These are phyloP conservation scores for Eolophus roseicapilla DNA, from an alignment of 2,113 vertebrate species.

Conservation along the genomic window DNA sequence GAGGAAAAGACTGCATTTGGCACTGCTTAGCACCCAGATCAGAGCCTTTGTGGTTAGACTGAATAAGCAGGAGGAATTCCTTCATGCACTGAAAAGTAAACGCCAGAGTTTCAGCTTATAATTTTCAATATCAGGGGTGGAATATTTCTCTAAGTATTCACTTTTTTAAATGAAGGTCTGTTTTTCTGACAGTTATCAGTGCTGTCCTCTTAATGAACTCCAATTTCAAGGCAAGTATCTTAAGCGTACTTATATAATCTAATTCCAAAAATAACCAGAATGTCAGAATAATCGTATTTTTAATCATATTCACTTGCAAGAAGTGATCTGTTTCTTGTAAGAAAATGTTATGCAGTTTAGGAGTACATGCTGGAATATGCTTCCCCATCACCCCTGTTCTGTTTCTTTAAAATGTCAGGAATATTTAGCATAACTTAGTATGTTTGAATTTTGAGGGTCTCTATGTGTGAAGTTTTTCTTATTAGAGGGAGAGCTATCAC, in stretches of 20 bases:
- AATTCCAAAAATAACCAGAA: not conserved
- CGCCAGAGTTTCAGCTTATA: not conserved
- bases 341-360: not conserved
- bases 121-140: not conserved
- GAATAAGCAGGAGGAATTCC: not conserved
- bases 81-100: not conserved
- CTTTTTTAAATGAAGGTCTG: not conserved
- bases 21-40: not conserved
- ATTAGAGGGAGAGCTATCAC: not conserved
- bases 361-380: not conserved
- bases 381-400: fast-evolving
- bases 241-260: not conserved
- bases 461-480: not conserved
- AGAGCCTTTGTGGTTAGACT: not conserved
- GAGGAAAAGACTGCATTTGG: not conserved
- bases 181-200: not conserved
- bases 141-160: not conserved
- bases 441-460: not conserved
- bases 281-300: not conserved
- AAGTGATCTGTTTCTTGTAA: not conserved
- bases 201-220: not conserved
- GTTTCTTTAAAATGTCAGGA: not conserved
- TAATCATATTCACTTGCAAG: not conserved
- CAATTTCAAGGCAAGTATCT: not conserved
- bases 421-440: not conserved